Evolutionary conservation across 2,797 vertebrate species (phyloP), one percentile per base, ranked within the genome.

Genomic region (Tiaroga cobitis): DNA sequence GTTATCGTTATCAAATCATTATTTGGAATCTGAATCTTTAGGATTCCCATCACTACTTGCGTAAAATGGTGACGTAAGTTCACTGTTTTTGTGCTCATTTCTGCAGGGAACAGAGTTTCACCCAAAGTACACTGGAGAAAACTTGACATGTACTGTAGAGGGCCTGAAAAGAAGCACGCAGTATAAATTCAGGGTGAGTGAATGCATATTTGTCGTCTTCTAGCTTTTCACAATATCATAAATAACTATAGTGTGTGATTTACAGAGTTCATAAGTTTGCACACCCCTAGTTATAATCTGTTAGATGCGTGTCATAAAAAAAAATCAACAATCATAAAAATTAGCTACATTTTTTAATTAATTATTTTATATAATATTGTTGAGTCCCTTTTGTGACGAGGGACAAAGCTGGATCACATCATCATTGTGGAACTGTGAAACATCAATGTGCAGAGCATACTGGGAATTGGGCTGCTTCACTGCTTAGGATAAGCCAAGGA

Each of bases 41-140:
- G 2, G n/a, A 29, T 75, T 51, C 29, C 29, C 6, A 37, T 8
- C 34, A 7, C 76, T 11, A 21, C 37, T 43, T 63, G 9, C 15
- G 19, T 84, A 43, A 29, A 61, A 19, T 80, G 3, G 34, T 26
- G 21, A 26, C 8, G 2, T n/a, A 46, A 49, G 7, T 26, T 26
- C 34, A 18, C 43, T 26, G 46, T 56, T 54, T 75, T 72, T 76
- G 49, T 61, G 34, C 26, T 16, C 21, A 21, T 65, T 32, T 85
- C 79, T 86, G 2, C 90, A 99, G 98, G 97, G 96, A 94, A 96
- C 95, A 34, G 95, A 97, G 93, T 99, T 99, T 96, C 96, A 98
- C 93, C 95, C 97, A 85, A 97, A 97, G 95, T 99, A 99, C 97
- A 98, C 97, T 97, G 98, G 97, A 97, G 97, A 99, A 93, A 97